These are phyloP conservation scores for Cryptomyrus ogoouensis DNA, from an alignment of 2,113 vertebrate species.

Conservation along the genomic window DNA sequence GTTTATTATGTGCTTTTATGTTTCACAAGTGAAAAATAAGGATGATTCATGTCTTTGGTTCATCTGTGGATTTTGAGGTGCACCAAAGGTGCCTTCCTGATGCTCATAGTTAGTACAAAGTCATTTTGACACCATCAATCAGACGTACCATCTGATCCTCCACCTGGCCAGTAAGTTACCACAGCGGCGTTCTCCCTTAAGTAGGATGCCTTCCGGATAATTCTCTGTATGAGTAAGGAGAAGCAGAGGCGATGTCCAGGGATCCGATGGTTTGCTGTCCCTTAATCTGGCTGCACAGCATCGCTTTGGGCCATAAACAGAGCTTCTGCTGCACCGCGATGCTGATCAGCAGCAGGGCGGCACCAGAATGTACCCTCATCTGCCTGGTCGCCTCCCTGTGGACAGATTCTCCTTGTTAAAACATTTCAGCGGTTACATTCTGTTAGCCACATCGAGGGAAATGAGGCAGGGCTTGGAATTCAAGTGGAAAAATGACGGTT, in stretches of 20 bases:
- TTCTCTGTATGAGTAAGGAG: background rate
- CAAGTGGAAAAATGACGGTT: constrained; percentile 44
- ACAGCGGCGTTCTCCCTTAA: background rate
- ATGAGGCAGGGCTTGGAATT: constrained; percentile 40
- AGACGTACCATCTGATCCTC: background rate
- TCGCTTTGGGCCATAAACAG: constrained; percentile 33
- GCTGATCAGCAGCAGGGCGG: constrained; percentile 15
- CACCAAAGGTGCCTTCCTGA: background rate
- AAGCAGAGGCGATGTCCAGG: background rate
- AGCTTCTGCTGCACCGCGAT: constrained; percentile 16
- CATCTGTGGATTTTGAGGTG: background rate
- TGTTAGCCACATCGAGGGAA: constrained; percentile 27
- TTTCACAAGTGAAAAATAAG: background rate
- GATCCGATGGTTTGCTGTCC: constrained; percentile 22
- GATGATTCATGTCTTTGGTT: background rate
- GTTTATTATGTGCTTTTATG: background rate
- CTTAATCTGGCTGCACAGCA: constrained; percentile 36
- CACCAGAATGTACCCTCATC: constrained; percentile 34
- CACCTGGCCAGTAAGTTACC: background rate
- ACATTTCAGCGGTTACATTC: constrained; percentile 28
- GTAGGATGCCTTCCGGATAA: background rate
- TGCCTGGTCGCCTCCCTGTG: constrained; percentile 29
- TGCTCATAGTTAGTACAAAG: background rate
- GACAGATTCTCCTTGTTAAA: constrained; percentile 31
- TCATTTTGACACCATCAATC: background rate